Evolutionary conservation across 2,888 invertebrate genomes (phyloP).

Genomic region (Ypsolopha scabrella): DNA sequence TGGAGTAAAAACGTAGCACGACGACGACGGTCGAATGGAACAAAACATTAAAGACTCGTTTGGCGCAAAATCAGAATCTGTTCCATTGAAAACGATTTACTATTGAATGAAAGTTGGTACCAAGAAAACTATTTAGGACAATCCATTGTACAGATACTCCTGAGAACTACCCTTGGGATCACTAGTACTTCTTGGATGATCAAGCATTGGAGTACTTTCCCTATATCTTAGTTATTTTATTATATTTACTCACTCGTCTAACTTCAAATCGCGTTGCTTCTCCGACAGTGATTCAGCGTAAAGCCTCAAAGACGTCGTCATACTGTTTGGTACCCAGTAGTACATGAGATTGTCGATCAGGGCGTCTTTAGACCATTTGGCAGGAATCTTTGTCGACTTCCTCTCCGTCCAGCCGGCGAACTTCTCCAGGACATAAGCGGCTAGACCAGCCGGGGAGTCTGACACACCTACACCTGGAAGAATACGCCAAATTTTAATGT

Average conservation of each 20-base stretch:
- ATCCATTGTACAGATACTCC: no score
- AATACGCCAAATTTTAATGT: neutral
- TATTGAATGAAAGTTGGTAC: no score
- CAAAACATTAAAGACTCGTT: no score
- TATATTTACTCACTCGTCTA: constrained; percentile 50
- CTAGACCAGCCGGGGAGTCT: constrained; percentile 83
- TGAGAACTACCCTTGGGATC: no score
- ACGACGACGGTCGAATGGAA: no score
- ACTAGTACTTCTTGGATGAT: no score
- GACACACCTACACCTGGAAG: constrained; percentile 73
- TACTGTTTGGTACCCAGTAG: constrained; percentile 82
- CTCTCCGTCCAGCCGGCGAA: constrained; percentile 79
- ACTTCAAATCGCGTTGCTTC: constrained; percentile 20
- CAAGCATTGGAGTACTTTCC: no score
- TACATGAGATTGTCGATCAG: constrained; percentile 86
- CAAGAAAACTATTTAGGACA: no score
- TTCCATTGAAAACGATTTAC: no score
- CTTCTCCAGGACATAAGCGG: constrained; percentile 87
- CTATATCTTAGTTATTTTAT: no score
- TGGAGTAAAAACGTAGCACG: no score
- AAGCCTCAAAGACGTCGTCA: constrained; percentile 80
- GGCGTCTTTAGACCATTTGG: constrained; percentile 75
- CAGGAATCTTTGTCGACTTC: constrained; percentile 74
- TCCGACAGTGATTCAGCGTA: constrained; percentile 75
- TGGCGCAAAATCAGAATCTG: no score